Evolutionary conservation across 2,797 vertebrate genomes (phyloP).

Genomic region (Labeo calbasu): DNA sequence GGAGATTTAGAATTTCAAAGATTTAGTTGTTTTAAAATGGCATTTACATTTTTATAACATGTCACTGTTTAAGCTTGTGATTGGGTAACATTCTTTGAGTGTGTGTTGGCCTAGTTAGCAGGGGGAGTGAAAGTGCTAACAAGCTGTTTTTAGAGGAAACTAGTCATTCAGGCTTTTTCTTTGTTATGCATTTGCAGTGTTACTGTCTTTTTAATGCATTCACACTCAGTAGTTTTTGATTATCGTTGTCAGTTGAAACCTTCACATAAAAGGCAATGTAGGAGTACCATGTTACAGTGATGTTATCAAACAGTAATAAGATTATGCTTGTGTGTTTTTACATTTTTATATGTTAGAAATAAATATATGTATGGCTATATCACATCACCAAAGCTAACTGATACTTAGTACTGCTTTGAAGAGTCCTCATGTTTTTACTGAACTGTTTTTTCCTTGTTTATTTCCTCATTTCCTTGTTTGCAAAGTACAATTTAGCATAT

Average conservation of each 20-base stretch:
- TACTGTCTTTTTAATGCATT: neutral
- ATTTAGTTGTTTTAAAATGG: neutral
- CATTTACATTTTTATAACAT: neutral
- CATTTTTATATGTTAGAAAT: too few relatives aligned
- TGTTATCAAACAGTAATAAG: neutral
- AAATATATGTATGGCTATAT: too few relatives aligned
- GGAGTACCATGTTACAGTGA: neutral
- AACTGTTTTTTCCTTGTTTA: neutral
- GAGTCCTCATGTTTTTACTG: neutral
- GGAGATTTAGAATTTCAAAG: neutral
- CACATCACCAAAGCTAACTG: neutral
- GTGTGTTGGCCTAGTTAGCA: constrained; percentile 29
- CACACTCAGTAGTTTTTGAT: neutral
- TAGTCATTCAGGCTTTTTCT: neutral
- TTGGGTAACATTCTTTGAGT: neutral
- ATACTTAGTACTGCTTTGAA: neutral
- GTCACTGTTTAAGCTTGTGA: neutral
- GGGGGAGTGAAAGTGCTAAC: constrained; percentile 32
- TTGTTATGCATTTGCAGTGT: neutral
- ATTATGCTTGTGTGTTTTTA: neutral
- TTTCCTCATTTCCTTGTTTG: neutral
- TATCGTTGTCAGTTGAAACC: neutral
- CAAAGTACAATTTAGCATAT: too few relatives aligned
- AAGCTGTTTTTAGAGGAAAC: constrained; percentile 31
- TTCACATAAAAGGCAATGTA: neutral